These are phyloP conservation scores for Stegostoma tigrinum DNA, from an alignment of 2,113 vertebrate species.

Conservation along the genomic window DNA sequence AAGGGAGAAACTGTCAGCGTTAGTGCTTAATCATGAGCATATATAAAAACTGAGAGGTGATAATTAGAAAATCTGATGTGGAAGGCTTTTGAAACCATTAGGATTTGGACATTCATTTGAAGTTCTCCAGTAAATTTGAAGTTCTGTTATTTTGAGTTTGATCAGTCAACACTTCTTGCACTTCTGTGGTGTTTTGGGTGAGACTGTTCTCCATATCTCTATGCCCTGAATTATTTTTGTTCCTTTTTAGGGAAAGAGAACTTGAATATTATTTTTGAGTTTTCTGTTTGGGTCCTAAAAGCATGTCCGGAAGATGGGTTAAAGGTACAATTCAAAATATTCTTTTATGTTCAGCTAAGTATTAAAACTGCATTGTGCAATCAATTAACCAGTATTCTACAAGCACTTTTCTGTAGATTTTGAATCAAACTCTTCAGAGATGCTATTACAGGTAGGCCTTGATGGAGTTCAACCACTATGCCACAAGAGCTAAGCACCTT, in stretches of 20 bases:
- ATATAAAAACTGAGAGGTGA: not conserved
- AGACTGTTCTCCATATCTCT: not conserved
- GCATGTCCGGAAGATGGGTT: conserved; percentile 87
- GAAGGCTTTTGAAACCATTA: not conserved
- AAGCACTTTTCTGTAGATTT: too few species aligned
- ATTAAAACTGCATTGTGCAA: not conserved
- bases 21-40: not conserved
- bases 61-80: not conserved
- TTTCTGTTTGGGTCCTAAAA: conserved; percentile 91
- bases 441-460: too few species aligned
- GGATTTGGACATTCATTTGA: not conserved
- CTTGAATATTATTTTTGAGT: conserved; percentile 85
- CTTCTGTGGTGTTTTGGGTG: not conserved
- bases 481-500: too few species aligned
- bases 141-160: not conserved
- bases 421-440: too few species aligned
- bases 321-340: conserved; percentile 61
- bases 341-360: not conserved
- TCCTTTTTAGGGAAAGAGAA: conserved; percentile 74
- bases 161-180: not conserved
- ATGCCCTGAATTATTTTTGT: not conserved
- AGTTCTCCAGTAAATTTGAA: not conserved
- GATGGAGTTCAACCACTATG: too few species aligned
- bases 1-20: not conserved
- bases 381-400: not conserved